These are phyloP conservation scores for Andrena dorsata DNA, from an alignment of 2,888 invertebrate genomes.

Conservation along the genomic window DNA sequence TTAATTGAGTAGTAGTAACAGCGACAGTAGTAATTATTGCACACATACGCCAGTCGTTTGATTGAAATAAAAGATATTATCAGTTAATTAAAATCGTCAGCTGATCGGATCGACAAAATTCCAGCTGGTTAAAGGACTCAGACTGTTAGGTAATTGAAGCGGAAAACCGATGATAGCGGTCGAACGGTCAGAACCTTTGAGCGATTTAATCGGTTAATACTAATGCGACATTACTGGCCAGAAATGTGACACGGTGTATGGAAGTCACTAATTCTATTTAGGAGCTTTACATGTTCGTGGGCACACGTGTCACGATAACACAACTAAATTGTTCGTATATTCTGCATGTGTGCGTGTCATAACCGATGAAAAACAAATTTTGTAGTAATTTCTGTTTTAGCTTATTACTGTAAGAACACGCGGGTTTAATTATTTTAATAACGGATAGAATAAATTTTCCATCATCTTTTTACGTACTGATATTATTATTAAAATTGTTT, in stretches of 20 bases:
- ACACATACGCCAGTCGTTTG: background rate
- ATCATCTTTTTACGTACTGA: no score
- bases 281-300: slow-evolving; percentile 23
- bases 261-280: slow-evolving; percentile 35
- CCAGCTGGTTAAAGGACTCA: slow-evolving; percentile 44
- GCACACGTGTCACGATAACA: background rate
- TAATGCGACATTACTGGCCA: slow-evolving; percentile 47
- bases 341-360: background rate
- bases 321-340: background rate
- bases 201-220: slow-evolving; percentile 53
- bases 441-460: no score
- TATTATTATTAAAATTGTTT: no score
- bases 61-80: slow-evolving; percentile 28
- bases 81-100: slow-evolving; percentile 29
- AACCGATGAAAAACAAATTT: background rate
- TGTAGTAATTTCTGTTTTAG: background rate
- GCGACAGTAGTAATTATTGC: background rate
- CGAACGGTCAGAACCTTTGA: slow-evolving; percentile 47
- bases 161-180: slow-evolving; percentile 53
- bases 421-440: background rate
- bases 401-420: background rate
- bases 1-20: background rate
- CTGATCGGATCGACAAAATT: slow-evolving; percentile 43
- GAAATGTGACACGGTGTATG: slow-evolving; percentile 30
- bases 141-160: slow-evolving; percentile 41